These are phyloP conservation scores for Arbacia lixula DNA, from an alignment of 53 echinoderm and acorn worm genomes.

Conservation along the genomic window DNA sequence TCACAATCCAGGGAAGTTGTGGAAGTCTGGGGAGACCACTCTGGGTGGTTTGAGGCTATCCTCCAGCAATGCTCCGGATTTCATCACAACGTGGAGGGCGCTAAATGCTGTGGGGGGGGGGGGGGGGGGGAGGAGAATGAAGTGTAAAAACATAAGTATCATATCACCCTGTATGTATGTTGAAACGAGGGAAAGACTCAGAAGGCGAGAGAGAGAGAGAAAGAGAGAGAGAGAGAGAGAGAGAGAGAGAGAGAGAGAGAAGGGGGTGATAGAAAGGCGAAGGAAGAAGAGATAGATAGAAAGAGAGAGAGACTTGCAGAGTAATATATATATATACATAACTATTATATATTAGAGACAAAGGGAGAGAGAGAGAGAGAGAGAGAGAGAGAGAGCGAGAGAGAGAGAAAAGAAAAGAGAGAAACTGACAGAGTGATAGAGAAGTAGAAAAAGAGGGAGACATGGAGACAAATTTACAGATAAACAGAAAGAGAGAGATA, in stretches of 20 bases:
- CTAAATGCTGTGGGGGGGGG: constrained; percentile 31
- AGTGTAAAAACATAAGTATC: neutral
- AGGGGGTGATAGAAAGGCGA: neutral
- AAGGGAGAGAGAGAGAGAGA: neutral
- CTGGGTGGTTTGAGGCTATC: constrained; percentile 13
- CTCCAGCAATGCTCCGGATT: constrained; percentile 43
- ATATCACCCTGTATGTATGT: neutral
- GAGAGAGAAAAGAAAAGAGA: too few relatives aligned
- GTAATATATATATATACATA: neutral
- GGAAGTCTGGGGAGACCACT: neutral
- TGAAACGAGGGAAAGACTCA: neutral
- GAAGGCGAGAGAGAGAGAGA: neutral
- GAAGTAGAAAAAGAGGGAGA: neutral
- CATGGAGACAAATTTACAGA: neutral
- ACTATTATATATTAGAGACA: neutral
- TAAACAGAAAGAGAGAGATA: too few relatives aligned
- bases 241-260: neutral
- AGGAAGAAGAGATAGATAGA: neutral
- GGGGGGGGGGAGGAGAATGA: neutral
- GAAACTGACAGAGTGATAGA: too few relatives aligned
- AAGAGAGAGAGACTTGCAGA: neutral
- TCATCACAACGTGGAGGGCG: constrained; percentile 27
- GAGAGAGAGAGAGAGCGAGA: neutral
- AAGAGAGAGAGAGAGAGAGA: neutral
- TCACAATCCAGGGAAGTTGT: too few relatives aligned